These are phyloP conservation scores for Hypocryptadius cinnamomeus DNA, from an alignment of 2,113 vertebrate genomes.

Conservation along the genomic window DNA sequence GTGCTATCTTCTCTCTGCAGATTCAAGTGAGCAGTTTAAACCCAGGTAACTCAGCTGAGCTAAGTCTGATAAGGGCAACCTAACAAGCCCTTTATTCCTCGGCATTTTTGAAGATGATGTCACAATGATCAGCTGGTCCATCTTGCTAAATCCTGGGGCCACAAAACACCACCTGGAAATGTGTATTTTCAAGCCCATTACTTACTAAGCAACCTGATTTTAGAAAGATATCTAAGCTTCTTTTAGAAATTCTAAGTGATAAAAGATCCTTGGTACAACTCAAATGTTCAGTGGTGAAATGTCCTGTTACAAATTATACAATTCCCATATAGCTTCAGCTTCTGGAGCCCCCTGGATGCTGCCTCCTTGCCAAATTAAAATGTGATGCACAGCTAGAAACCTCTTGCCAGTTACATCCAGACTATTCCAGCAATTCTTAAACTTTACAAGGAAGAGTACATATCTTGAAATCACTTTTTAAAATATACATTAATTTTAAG, in stretches of 20 bases:
- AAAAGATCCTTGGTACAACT: background rate
- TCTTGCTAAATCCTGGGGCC: background rate
- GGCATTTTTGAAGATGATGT: background rate
- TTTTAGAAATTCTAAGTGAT: background rate
- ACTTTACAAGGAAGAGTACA: background rate
- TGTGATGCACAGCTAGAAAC: background rate
- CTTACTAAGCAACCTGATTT: background rate
- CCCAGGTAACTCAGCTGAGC: background rate
- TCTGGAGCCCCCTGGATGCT: background rate
- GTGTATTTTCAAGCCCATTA: background rate
- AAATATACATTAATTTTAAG: background rate
- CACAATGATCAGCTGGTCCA: background rate
- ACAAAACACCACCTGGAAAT: background rate
- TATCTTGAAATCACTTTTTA: background rate
- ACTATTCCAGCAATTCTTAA: background rate
- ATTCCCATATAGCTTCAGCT: background rate
- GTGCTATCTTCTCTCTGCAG: background rate
- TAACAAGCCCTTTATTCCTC: background rate
- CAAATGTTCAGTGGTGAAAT: background rate
- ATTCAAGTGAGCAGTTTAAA: background rate
- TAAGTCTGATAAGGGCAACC: background rate
- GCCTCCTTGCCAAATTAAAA: background rate
- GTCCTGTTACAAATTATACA: fast-evolving
- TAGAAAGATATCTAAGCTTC: background rate
- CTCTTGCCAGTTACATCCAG: background rate